Evolutionary conservation across 2,888 invertebrate genomes (phyloP), one percentile per base, ranked within the genome.

Genomic region (Cordilura impudica): DNA sequence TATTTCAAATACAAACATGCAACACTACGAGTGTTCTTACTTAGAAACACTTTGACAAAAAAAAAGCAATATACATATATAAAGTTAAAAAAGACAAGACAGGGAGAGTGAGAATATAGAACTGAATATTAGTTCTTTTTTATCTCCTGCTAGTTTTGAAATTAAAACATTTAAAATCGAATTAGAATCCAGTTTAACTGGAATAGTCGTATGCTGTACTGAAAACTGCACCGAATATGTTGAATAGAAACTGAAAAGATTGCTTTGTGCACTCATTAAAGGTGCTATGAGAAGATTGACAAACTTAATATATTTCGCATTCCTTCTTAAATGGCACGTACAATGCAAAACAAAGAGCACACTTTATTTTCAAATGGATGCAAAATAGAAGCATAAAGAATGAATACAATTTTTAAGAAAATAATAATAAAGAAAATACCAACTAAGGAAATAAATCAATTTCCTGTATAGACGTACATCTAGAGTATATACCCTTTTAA

Each of bases 381-480:
- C 12, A 58, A 21, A 39, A 47, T 45, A 43, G 54, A 47, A 10
- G n/a, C 21, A 12, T 19, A 19, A 8, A 23, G 23, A 18, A 60
- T 8, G 66, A 61, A 31, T 29, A 31, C 8, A 10, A 35, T 21
- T 18, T 10, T 21, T 14, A 21, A 49, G 26, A 12, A 35, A 60
- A 4, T 5, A n/a, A n/a, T n/a, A n/a, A n/a, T n/a, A 58, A 43
- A 35, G 23, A 73, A 78, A 39, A 43, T 12, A 16, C 10, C 65
- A 67, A 65, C 58, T 53, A 54, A 78, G 82, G 76, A 82, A 82
- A 80, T 82, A 82, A 82, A 81, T 82, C 80, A 82, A 81, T 82
- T 82, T 82, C 82, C 80, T 58, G 66, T 72, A 51, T 63, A 82
- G 82, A 82, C 80, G 66, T 78, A n/a, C n/a, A n/a, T 70, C 61